Conservation (phyloP, 1,140 invertebrate genomes). For the Pseudobourletiella spinata region DNA sequence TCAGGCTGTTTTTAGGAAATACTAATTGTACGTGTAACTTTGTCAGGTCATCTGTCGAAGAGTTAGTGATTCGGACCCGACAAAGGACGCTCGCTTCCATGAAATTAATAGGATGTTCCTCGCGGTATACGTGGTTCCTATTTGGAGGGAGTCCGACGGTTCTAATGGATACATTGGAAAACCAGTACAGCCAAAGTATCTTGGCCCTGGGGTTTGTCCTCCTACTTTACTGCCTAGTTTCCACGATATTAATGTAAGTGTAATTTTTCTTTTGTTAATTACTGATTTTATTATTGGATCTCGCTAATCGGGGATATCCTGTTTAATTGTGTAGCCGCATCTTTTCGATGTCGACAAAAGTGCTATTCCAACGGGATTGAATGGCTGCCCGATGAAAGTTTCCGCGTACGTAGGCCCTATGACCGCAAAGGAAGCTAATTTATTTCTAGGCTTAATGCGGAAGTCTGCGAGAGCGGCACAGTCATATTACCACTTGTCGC, state of each 20-base stretch:
- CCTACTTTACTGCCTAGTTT: neutral
- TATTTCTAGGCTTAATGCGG: neutral
- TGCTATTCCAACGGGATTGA: neutral
- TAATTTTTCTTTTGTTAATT: neutral
- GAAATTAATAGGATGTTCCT: conserved; percentile 7
- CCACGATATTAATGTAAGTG: neutral
- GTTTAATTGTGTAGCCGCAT: neutral
- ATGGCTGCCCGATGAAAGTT: neutral
- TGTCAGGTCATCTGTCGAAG: neutral
- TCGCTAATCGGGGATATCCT: neutral
- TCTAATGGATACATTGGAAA: neutral
- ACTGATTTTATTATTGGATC: neutral
- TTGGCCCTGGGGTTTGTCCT: neutral
- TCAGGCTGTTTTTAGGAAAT: too few species aligned
- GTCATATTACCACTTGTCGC: neutral
- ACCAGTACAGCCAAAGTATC: neutral
- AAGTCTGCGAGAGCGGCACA: neutral
- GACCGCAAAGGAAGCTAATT: neutral
- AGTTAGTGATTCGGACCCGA: neutral
- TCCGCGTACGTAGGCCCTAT: neutral
- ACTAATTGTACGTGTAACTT: neutral
- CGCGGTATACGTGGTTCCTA: neutral
- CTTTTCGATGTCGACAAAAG: neutral
- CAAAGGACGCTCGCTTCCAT: neutral
- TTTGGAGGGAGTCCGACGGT: conserved; percentile 5